Conservation (phyloP, 2,888 invertebrate species). For the Cotesia congregata region DNA sequence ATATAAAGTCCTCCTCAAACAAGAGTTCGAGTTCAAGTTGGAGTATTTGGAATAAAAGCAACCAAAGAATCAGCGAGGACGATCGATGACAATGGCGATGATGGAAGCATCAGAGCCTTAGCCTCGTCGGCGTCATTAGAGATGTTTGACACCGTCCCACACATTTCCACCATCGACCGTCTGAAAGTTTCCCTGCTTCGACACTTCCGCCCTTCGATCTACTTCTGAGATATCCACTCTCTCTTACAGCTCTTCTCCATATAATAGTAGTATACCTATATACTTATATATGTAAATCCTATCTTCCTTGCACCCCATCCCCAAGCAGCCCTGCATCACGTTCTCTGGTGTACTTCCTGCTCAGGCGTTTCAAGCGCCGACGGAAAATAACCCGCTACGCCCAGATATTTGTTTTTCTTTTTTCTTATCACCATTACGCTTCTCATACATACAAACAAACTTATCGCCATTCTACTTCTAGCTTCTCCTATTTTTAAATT, state of each 20-base stretch:
- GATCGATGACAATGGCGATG: constrained; percentile 12
- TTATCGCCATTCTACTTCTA: background rate
- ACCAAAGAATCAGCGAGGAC: background rate
- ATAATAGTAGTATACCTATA: background rate
- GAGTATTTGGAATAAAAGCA: no score
- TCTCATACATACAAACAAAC: background rate
- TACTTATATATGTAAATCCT: constrained; percentile 18
- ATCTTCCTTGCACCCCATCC: constrained; percentile 6
- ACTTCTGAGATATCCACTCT: constrained; percentile 23
- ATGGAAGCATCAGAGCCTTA: background rate
- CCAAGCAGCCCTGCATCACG: constrained; percentile 29
- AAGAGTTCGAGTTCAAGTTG: no score
- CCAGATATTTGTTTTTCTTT: constrained; percentile 52
- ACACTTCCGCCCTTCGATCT: constrained; percentile 28
- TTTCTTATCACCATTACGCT: background rate
- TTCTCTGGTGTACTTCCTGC: constrained; percentile 43
- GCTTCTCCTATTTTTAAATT: background rate
- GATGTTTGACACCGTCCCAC: constrained; percentile 18
- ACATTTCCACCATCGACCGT: constrained; percentile 17
- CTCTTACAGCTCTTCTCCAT: constrained; percentile 11
- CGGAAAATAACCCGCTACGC: constrained; percentile 44
- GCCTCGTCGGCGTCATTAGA: background rate
- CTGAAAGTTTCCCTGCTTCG: constrained; percentile 20
- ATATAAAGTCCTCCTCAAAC: background rate
- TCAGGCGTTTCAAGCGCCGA: constrained; percentile 41